Evolutionary conservation across 2,888 invertebrate species (phyloP), one percentile per base, ranked within the genome.

Genomic region (Cinara cedri): DNA sequence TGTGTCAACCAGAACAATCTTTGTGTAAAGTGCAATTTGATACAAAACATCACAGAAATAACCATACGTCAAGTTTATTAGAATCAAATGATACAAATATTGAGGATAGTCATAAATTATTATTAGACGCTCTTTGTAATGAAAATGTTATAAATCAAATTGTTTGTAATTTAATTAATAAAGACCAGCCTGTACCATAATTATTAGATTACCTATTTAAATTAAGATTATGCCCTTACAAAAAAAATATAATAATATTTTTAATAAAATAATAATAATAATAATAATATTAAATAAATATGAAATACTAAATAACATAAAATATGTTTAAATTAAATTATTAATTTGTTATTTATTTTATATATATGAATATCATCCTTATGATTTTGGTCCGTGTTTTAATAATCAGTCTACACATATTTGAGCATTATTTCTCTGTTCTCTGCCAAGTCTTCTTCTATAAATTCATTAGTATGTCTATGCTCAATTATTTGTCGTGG

Each of bases 101-200:
- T 21, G 68, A 78, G n/a, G n/a, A 46, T 14, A 75, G 44, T 54
- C 19, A 65, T 44, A 21, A 51, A 42, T 24, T 60, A 42, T 70
- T 78, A 24, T 60, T 78, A n/a, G 57, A 78, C 70, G 55, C 78
- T 16, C 13, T 78, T 34, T 78, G 78, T 24, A 42, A 24, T 42
- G 78, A 78, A 70, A 70, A 70, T 70, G 60, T 78, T 24, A 57
- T 78, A 34, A 62, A 68, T 60, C 60, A 51, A 78, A 60, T 78
- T 42, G 51, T 70, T 24, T 13, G 16, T 21, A 78, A 57, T 42
- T 68, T 78, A 70, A 21, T 70, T 14, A 42, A 78, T 57, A 60
- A 42, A 34, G 10, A 62, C 4, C 16, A 13, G 16, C 13, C 26
- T 54, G n/a, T 11, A 19, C 14, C 11, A 21, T 21, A 46, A 13